Conservation (phyloP, 2,113 vertebrate genomes). For the Elephas maximus region DNA sequence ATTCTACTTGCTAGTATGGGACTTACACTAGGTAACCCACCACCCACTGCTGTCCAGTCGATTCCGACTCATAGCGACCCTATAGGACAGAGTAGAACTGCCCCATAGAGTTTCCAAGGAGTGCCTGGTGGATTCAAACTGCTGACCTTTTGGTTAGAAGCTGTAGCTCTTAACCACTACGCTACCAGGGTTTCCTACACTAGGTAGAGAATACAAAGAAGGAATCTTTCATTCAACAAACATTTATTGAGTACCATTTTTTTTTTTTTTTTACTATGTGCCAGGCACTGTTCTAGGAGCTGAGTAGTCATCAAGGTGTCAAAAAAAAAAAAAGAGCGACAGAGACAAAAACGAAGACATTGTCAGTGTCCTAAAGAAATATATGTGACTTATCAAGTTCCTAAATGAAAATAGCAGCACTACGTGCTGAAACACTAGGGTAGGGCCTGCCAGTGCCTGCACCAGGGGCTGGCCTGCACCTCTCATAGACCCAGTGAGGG, state of each 20-base stretch:
- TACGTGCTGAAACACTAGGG: not conserved
- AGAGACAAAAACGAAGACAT: not conserved
- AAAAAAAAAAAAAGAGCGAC: not conserved
- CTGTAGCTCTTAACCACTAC: too few relatives aligned
- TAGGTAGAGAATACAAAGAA: not conserved
- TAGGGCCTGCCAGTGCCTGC: accelerated
- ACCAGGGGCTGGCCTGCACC: too few relatives aligned
- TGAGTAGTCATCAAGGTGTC: not conserved
- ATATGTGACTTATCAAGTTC: not conserved
- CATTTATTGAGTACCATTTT: not conserved
- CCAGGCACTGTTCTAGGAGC: not conserved
- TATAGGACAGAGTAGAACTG: too few relatives aligned
- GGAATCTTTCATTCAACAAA: not conserved
- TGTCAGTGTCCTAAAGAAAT: not conserved
- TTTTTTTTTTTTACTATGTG: too few relatives aligned
- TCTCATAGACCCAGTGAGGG: accelerated
- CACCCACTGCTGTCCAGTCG: too few relatives aligned
- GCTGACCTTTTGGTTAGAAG: too few relatives aligned
- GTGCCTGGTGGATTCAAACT: too few relatives aligned
- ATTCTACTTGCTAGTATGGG: slow-evolving; percentile 12
- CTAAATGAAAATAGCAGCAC: not conserved
- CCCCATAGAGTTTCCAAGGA: too few relatives aligned
- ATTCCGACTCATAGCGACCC: too few relatives aligned
- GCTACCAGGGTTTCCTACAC: not conserved
- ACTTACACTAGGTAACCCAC: not conserved